Conservation (phyloP, 2,113 vertebrate species). For the Calonectris borealis region DNA sequence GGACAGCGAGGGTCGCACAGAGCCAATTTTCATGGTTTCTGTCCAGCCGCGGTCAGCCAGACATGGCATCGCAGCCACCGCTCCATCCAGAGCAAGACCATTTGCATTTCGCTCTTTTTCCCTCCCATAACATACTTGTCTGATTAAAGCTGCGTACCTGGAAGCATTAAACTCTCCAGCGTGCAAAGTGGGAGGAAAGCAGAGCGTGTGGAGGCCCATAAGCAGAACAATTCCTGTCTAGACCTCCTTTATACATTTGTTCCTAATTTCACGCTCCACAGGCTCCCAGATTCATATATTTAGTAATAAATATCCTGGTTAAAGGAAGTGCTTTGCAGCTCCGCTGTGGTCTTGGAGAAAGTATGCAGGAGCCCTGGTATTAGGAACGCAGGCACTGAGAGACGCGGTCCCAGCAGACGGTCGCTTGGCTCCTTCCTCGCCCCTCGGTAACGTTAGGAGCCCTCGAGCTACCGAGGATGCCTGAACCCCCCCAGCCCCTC, state of each 20-base stretch:
- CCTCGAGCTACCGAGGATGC: background rate
- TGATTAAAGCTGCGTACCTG: slow-evolving; percentile 63
- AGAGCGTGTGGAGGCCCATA: slow-evolving; percentile 32
- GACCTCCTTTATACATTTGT: slow-evolving; percentile 77
- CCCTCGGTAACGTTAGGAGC: background rate
- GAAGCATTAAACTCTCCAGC: slow-evolving; percentile 49
- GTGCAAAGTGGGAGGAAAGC: background rate
- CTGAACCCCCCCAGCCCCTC: background rate
- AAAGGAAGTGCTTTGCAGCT: slow-evolving; percentile 47
- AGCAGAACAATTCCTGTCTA: slow-evolving; percentile 77
- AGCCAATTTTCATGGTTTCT: background rate
- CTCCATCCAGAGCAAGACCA: background rate
- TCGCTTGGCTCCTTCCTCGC: background rate
- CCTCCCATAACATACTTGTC: slow-evolving; percentile 23
- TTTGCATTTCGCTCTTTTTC: background rate
- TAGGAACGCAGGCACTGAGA: background rate
- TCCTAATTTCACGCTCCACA: slow-evolving; percentile 76
- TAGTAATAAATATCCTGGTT: slow-evolving; percentile 61
- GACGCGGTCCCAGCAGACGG: background rate
- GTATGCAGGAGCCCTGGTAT: background rate
- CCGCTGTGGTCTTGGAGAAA: slow-evolving; percentile 1
- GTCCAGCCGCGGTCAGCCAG: background rate
- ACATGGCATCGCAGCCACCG: background rate
- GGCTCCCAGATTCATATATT: slow-evolving; percentile 68
- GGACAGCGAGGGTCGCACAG: background rate